phyloP scores from a whole-genome alignment of 2,113 vertebrate genomes.

The Cebidichthys violaceus region DNA sequence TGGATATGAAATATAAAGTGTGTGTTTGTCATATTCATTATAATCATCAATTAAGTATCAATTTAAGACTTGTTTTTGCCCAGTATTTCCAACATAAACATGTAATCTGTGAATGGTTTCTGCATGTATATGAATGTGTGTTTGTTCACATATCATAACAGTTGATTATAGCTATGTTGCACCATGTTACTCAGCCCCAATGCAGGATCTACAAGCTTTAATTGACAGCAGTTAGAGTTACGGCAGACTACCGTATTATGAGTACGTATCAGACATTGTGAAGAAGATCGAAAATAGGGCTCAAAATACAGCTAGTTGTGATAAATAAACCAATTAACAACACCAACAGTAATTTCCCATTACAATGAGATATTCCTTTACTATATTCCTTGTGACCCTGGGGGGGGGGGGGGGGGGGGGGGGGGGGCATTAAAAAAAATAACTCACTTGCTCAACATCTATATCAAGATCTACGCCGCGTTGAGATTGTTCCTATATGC shows the following conservation, averaged over 20 bases:
- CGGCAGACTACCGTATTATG: background rate
- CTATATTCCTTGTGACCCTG: background rate
- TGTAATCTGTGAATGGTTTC: background rate
- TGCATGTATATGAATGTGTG: background rate
- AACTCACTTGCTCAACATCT: background rate
- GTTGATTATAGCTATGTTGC: background rate
- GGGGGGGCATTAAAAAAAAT: background rate
- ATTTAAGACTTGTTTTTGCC: background rate
- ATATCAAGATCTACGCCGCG: background rate
- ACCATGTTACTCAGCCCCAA: background rate
- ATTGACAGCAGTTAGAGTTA: background rate
- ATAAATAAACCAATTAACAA: background rate
- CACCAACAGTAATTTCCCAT: background rate
- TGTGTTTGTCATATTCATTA: background rate
- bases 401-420: background rate
- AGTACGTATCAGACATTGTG: background rate
- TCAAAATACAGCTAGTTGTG: background rate
- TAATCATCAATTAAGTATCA: background rate
- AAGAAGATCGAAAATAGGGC: background rate
- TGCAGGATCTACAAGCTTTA: too few relatives aligned
- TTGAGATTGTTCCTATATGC: background rate
- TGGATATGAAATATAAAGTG: background rate
- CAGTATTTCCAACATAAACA: background rate
- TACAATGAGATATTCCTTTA: background rate
- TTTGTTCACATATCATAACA: background rate